Conservation (phyloP, 2,113 vertebrate species). For the Alouatta palliata region DNA sequence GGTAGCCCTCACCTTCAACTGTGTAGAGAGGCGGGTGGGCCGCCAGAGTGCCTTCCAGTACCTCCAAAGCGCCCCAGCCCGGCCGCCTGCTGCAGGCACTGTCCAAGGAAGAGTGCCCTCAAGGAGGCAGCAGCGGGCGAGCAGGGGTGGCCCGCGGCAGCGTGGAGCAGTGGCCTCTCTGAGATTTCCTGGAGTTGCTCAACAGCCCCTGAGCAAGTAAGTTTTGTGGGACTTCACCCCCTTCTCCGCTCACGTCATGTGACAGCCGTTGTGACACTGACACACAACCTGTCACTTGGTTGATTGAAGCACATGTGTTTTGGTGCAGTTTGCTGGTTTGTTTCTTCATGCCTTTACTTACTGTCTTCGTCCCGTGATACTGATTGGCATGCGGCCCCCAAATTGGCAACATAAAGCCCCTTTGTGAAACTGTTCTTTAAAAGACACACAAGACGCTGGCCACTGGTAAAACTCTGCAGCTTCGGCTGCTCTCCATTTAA, state of each 20-base stretch:
- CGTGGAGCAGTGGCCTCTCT: background rate
- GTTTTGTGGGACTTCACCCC: background rate
- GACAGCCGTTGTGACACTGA: slow-evolving; percentile 60
- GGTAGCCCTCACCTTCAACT: slow-evolving; percentile 93
- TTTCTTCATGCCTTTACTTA: slow-evolving; percentile 50
- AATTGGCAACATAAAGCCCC: slow-evolving; percentile 41
- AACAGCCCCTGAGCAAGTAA: slow-evolving; percentile 63
- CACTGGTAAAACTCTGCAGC: background rate
- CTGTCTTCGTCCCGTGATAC: background rate
- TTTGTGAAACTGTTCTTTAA: slow-evolving; percentile 5
- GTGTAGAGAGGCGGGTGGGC: slow-evolving; percentile 86
- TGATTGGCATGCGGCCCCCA: background rate
- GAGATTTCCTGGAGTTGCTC: slow-evolving; percentile 56
- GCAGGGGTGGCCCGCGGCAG: slow-evolving; percentile 60
- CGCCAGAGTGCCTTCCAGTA: slow-evolving; percentile 92
- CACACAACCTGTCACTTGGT: slow-evolving; percentile 38
- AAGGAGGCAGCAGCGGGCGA: slow-evolving; percentile 82
- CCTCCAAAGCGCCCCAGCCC: slow-evolving; percentile 83
- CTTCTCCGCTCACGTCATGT: slow-evolving; percentile 25
- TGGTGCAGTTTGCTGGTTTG: slow-evolving; percentile 56
- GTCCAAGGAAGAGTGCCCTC: slow-evolving; percentile 74
- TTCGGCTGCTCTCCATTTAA: background rate
- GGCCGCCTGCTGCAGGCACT: slow-evolving; percentile 69
- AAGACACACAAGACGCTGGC: slow-evolving; percentile 41
- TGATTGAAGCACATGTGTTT: slow-evolving; percentile 76